These are phyloP conservation scores for Idaea straminata DNA, from an alignment of 2,888 invertebrate species.

Conservation along the genomic window DNA sequence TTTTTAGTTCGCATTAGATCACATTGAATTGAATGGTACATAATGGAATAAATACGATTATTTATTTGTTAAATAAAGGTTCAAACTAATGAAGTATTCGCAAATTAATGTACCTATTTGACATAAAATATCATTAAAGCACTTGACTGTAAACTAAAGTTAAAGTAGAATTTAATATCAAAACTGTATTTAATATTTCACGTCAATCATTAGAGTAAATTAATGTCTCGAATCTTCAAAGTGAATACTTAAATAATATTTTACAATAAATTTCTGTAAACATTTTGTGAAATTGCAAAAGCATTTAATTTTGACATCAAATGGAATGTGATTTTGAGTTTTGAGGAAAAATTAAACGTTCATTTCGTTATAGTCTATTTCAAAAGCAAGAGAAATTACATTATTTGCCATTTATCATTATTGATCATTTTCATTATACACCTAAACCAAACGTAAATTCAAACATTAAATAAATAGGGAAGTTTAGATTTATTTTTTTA, in stretches of 20 bases:
- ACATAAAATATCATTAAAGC: not conserved
- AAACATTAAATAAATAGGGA: too few species aligned
- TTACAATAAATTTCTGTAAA: not conserved
- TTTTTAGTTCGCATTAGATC: too few species aligned
- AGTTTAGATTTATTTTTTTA: too few species aligned
- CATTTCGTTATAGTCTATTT: not conserved
- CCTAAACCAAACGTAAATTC: too few species aligned
- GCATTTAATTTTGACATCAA: conserved; percentile 28
- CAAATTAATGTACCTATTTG: too few species aligned
- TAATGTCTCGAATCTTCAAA: conserved; percentile 2
- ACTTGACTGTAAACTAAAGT: not conserved
- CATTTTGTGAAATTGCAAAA: conserved; percentile 3
- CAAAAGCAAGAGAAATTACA: not conserved
- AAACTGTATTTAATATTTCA: not conserved
- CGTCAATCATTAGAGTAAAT: conserved; percentile 7
- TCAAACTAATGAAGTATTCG: too few species aligned
- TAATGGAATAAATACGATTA: too few species aligned
- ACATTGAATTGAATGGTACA: too few species aligned
- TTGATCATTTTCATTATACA: too few species aligned
- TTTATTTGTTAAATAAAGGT: too few species aligned
- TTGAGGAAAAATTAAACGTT: not conserved
- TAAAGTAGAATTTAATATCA: not conserved
- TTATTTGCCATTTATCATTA: not conserved
- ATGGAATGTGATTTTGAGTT: conserved; percentile 5
- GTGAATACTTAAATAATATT: conserved; percentile 5